Evolutionary conservation across 2,797 vertebrate species (phyloP), one percentile per base, ranked within the genome.

Genomic region (Pelochelys cantorii): DNA sequence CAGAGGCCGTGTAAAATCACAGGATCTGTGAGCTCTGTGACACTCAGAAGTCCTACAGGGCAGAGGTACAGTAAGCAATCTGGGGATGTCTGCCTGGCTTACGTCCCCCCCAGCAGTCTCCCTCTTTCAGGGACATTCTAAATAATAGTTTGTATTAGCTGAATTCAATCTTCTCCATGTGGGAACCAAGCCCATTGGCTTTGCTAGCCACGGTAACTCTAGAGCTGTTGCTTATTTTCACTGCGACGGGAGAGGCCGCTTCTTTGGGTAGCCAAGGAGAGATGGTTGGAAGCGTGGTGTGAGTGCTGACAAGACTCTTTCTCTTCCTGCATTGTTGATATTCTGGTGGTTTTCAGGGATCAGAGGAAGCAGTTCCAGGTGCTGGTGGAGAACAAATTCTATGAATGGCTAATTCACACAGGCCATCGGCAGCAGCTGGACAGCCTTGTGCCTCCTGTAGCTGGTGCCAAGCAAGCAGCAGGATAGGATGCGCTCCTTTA

Each of bases 351-450:
- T 97, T 98, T 82, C 90, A 99, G 99, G 97, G 98, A 99, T 90
- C 99, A 99, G 97, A 98, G 98, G 96, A 98, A 95, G 7, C 98
- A 98, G 96, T 99, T 99, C 95, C 98, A 99, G 98, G 82, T 98
- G 18, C 79, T 99, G 92, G 99, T 99, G 91, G 99, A 99, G 95
- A 97, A 98, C 74, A 99, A 99, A 95, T 99, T 99, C 97, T 99
- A 99, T 1, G 98, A 99, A 83, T 99, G 99, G 99, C 97, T 99
- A 68, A 92, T 98, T 85, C 97, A 98, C 81, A 98, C 98, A 0
- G 99, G 99, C 56, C 98, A 99, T 96, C 96, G 97, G 27, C 98
- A 98, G 93, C 99, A 99, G 91, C 98, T 99, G 80, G 99, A 99
- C 96, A 99, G 98, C 97, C 98, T 99, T 0, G 97, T 99, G 65